phyloP scores from a whole-genome alignment of 2,113 vertebrate species.

The Gasterosteus aculeatus region DNA sequence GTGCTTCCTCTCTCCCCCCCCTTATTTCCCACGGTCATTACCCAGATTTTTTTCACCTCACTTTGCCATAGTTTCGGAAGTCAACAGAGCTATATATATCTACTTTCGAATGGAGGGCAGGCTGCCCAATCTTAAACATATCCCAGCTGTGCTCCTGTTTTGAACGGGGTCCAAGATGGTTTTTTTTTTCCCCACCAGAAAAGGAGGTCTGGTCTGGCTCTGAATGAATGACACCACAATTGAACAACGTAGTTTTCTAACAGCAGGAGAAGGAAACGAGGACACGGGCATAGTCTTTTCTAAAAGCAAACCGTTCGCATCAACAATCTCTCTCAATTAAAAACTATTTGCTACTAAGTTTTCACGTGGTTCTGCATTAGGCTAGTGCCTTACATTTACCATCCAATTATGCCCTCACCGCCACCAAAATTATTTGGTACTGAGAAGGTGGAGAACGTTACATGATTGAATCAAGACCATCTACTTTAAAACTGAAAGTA shows the following conservation, averaged over 20 bases:
- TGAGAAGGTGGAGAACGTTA: neutral
- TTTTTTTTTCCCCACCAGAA: slow-evolving; percentile 75
- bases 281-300: slow-evolving; percentile 1
- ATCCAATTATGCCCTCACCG: neutral
- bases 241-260: slow-evolving; percentile 74
- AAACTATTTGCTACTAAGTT: neutral
- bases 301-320: neutral
- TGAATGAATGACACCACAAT: slow-evolving; percentile 96
- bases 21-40: slow-evolving; percentile 96
- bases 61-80: slow-evolving; percentile 93
- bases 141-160: slow-evolving; percentile 99
- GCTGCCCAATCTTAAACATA: slow-evolving; percentile 99
- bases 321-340: neutral
- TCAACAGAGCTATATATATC: slow-evolving; percentile 97
- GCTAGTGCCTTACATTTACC: neutral
- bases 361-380: neutral
- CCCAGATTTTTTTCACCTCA: slow-evolving; percentile 92
- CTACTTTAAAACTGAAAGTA: slow-evolving; percentile 6
- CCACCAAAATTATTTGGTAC: neutral
- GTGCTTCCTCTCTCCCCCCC: slow-evolving; percentile 27
- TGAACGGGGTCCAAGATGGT: slow-evolving; percentile 94
- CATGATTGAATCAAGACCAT: slow-evolving; percentile 4
- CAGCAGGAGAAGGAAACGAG: slow-evolving; percentile 40
- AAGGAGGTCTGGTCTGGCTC: slow-evolving; percentile 96
- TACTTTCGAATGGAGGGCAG: slow-evolving; percentile 97